These are phyloP conservation scores for Drosophila melanica DNA, from an alignment of 1,140 invertebrate genomes.

Conservation along the genomic window DNA sequence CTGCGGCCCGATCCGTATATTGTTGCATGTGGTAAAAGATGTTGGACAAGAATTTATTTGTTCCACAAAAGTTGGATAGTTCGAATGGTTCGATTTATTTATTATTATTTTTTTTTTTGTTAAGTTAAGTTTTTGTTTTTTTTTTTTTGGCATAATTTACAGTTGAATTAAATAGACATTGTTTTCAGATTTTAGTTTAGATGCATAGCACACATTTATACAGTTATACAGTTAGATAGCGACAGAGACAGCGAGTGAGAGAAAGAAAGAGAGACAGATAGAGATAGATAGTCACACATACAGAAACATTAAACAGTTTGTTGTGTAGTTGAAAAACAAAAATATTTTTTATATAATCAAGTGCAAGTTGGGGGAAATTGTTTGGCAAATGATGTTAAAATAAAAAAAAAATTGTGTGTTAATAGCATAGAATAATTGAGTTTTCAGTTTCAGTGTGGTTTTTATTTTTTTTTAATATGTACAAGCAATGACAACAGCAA, in stretches of 20 bases:
- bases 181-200: constrained; percentile 49
- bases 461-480: constrained; percentile 19
- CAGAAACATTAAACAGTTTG: constrained; percentile 71
- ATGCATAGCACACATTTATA: constrained; percentile 70
- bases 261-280: constrained; percentile 73
- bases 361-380: constrained; percentile 22
- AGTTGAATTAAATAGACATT: neutral
- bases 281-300: constrained; percentile 77
- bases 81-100: constrained; percentile 25
- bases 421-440: constrained; percentile 17
- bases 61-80: constrained; percentile 63
- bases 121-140: constrained; percentile 35
- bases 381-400: constrained; percentile 9
- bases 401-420: constrained; percentile 14
- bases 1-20: constrained; percentile 84
- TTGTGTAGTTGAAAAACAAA: constrained; percentile 39
- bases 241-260: constrained; percentile 66
- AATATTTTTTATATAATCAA: neutral
- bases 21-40: constrained; percentile 79
- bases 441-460: constrained; percentile 7
- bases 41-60: constrained; percentile 84
- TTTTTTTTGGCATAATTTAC: constrained; percentile 1
- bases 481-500: constrained; percentile 32
- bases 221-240: constrained; percentile 77
- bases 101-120: constrained; percentile 33